A percentile compares a stretch with the other conserved stretches of the same genome.
Evolutionary conservation across 53 echinoderm and acorn worm species (phyloP).

Genomic region (Echinometra lucunter): DNA sequence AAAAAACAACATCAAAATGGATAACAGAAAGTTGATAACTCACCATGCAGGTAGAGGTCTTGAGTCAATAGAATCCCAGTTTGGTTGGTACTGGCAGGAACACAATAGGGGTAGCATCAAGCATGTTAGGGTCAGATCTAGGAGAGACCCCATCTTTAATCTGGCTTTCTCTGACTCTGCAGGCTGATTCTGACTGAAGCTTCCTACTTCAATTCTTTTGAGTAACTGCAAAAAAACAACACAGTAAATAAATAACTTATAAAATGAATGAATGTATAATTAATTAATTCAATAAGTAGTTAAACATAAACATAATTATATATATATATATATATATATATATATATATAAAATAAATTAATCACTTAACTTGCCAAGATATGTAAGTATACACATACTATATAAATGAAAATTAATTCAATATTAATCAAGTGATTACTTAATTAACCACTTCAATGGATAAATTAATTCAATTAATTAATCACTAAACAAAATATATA

Average conservation of each 20-base stretch:
- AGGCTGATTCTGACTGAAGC: neutral
- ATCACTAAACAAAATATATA: too few species aligned
- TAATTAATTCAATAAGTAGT: too few species aligned
- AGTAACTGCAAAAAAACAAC: neutral
- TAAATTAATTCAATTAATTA: too few species aligned
- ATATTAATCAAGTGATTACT: too few species aligned
- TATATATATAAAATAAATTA: too few species aligned
- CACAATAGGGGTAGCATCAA: neutral
- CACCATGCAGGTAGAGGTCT: conserved; percentile 83
- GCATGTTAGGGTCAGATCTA: neutral
- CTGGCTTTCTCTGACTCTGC: neutral
- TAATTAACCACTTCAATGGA: too few species aligned
- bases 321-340: neutral
- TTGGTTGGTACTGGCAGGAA: conserved; percentile 75
- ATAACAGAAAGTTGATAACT: neutral
- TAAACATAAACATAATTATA: neutral
- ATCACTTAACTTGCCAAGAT: too few species aligned
- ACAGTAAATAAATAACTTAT: too few species aligned
- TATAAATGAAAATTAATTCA: too few species aligned
- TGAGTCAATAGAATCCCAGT: conserved; percentile 86
- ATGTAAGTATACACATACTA: too few species aligned
- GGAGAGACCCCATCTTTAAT: conserved; percentile 1
- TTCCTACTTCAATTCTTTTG: neutral
- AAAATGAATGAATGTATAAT: too few species aligned
- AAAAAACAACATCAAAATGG: neutral